Percentiles rank a stretch among this genome's conserved stretches.
phyloP scores from a whole-genome alignment of 2,888 invertebrate species.

The Rhamphomyia laevipes region DNA sequence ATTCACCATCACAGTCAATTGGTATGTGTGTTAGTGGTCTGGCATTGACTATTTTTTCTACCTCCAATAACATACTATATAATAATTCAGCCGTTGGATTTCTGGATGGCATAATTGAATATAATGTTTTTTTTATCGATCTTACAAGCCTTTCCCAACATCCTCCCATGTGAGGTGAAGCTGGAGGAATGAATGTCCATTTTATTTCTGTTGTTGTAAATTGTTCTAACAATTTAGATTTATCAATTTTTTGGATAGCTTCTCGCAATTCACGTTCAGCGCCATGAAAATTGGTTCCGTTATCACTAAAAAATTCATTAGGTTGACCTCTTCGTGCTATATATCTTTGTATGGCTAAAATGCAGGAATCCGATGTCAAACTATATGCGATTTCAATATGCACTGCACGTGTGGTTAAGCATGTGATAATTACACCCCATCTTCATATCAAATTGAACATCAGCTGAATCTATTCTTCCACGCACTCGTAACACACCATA shows the following conservation, averaged over 20 bases:
- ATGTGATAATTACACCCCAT: slow-evolving; percentile 14
- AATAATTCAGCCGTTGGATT: slow-evolving; percentile 16
- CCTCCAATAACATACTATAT: slow-evolving; percentile 6
- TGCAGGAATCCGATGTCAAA: slow-evolving; percentile 12
- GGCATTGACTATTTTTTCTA: slow-evolving; percentile 17
- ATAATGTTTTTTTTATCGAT: slow-evolving; percentile 14
- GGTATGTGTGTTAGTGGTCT: slow-evolving; percentile 11
- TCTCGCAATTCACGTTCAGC: slow-evolving; percentile 12
- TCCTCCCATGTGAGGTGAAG: slow-evolving; percentile 15
- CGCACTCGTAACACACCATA: background rate
- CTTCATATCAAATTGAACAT: background rate
- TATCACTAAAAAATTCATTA: slow-evolving; percentile 10
- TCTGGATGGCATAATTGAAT: slow-evolving; percentile 9
- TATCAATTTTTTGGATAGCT: slow-evolving; percentile 9
- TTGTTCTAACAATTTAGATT: slow-evolving; percentile 1
- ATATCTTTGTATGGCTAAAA: slow-evolving; percentile 9
- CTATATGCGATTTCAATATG: slow-evolving; percentile 18
- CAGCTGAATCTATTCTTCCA: slow-evolving; percentile 3
- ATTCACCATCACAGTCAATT: slow-evolving; percentile 10
- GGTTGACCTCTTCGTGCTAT: slow-evolving; percentile 8
- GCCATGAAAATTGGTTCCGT: slow-evolving; percentile 16
- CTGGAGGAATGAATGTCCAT: slow-evolving; percentile 19
- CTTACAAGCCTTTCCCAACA: slow-evolving; percentile 13
- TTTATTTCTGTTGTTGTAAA: slow-evolving; percentile 4
- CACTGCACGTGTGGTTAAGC: slow-evolving; percentile 10